Base-by-base conservation (phyloP, 2,797 vertebrate genomes). In the Pagetopsis macropterus region DNA sequence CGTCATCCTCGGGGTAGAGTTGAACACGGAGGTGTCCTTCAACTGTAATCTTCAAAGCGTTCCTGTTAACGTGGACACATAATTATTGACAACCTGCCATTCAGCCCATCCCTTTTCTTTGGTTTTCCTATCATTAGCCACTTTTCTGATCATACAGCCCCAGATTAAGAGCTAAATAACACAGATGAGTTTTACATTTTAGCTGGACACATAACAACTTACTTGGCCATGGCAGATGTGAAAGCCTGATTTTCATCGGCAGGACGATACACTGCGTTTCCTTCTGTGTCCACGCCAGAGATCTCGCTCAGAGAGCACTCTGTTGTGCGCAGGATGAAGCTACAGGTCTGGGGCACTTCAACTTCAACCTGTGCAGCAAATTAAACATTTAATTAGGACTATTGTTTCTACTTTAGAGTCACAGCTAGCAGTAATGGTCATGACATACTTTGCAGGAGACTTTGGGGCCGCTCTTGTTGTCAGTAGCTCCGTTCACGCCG, bases 261-360 rank as follows among this genome's bases (percentile, higher is more conserved):
- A 50, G 95, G 93, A n/a, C 82, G 92, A 66, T 96, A 93, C 69
- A 94, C 21, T 1, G 90, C 57, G 37, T 68, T 93, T 40, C 95
- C 95, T 0, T 94, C 92, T 0, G 81, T 37, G 40, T 91, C 91
- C 63, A 93, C 79, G 3, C 85, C 91, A 3, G 84, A 81, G 1
- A 92, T 93, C 87, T 98, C 97, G 16, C 89, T 94, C 85, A 99
- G 92, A 45, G 93, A 94, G 81, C 98, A 99, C 62, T 96, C 95
- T 72, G 87, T 94, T 8, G 95, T 95, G 84, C 72, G 95, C 75
- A 99, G 85, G 86, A 94, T 75, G 89, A 98, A 97, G 72, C 89
- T 94, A 58, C 97, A 99, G 40, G 93, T 87, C 76, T 97, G 96
- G 58, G 96, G 97, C 40, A 99, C 98, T 54, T 99, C 97, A 43